Evolutionary conservation across 2,888 invertebrate genomes (phyloP).

Genomic region (Azorinus chamasolen): DNA sequence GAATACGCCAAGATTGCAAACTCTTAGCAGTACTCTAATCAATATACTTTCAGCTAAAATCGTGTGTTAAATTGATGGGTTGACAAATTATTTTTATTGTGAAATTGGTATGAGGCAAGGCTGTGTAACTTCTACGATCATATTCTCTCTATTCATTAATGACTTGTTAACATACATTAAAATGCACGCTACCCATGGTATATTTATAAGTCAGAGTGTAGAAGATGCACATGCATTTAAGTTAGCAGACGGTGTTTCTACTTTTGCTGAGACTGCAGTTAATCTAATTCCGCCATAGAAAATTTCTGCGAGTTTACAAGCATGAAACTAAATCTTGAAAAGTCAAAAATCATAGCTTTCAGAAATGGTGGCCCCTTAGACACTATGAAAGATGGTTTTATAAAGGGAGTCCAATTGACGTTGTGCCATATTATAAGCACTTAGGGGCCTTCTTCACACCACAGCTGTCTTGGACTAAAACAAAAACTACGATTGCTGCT

Average conservation of each 20-base stretch:
- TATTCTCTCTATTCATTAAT: conserved; percentile 26
- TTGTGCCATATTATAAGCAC: neutral
- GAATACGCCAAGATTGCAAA: conserved; percentile 8
- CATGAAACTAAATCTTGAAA: no score
- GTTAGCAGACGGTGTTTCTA: no score
- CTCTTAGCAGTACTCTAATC: conserved; percentile 1
- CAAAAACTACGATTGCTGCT: no score
- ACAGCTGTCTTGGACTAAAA: neutral
- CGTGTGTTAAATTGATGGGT: conserved; percentile 12
- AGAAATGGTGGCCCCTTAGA: neutral
- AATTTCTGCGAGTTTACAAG: conserved; percentile 11
- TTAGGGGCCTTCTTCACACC: no score
- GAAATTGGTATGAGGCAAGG: conserved; percentile 12
- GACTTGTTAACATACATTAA: conserved; percentile 10
- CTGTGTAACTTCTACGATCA: conserved; percentile 7
- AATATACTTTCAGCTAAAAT: conserved; percentile 13
- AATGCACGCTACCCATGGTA: no score
- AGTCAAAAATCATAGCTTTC: no score
- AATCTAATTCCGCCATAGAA: no score
- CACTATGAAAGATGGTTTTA: conserved; percentile 1
- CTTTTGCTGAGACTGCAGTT: no score
- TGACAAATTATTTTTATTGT: conserved; percentile 13
- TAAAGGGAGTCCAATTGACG: neutral
- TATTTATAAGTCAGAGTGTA: no score
- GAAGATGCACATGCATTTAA: no score